phyloP scores from a whole-genome alignment of 2,797 vertebrate species.

The Sitta carolinensis region DNA sequence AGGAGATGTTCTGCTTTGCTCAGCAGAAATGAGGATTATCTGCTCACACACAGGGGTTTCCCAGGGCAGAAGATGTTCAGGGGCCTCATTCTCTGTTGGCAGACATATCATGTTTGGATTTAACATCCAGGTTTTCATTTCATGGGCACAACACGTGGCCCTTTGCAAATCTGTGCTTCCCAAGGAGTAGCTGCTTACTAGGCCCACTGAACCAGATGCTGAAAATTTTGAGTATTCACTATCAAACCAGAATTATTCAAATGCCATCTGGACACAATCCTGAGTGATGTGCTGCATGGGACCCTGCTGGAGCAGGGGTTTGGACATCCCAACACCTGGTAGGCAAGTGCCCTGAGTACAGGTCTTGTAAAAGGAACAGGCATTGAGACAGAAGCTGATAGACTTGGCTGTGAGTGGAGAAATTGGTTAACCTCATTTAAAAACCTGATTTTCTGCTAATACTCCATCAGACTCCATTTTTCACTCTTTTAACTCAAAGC shows the following conservation, averaged over 20 bases:
- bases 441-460: neutral
- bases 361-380: neutral
- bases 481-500: neutral
- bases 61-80: neutral
- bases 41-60: neutral
- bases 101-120: neutral
- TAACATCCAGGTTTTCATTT: neutral
- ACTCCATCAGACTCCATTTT: neutral
- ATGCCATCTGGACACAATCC: neutral
- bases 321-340: neutral
- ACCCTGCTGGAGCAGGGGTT: neutral
- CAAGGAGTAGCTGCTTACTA: neutral
- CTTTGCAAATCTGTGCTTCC: neutral
- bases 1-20: neutral
- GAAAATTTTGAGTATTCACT: neutral
- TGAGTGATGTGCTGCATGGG: too few relatives aligned
- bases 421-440: neutral
- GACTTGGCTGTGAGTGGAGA: neutral
- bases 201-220: neutral
- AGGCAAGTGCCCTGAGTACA: fast-evolving
- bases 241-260: neutral
- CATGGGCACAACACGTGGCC: fast-evolving
- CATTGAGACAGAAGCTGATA: fast-evolving
- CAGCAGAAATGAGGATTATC: neutral
- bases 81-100: neutral